Conservation (phyloP, 2,888 invertebrate genomes). For the Amorpha juglandis region DNA sequence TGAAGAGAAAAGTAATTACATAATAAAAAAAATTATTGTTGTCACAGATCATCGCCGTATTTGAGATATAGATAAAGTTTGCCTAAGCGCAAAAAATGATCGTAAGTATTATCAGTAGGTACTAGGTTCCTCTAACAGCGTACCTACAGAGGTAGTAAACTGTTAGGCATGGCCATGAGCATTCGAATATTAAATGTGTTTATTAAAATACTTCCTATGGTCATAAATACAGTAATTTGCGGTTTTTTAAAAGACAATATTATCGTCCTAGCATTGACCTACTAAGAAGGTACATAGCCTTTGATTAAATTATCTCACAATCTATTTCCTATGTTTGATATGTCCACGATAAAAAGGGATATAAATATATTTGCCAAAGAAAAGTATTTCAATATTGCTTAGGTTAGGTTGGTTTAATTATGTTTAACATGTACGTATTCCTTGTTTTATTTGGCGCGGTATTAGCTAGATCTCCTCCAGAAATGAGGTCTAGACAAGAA, state of each 20-base stretch:
- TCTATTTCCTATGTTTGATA: neutral
- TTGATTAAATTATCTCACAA: conserved; percentile 1
- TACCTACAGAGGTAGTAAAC: too few species aligned
- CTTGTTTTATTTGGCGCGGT: conserved; percentile 1
- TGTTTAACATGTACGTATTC: neutral
- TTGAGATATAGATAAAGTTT: too few species aligned
- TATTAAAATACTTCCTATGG: neutral
- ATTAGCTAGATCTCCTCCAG: neutral
- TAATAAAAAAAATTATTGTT: too few species aligned
- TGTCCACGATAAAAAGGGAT: neutral
- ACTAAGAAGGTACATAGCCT: too few species aligned
- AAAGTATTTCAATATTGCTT: neutral
- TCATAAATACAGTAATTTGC: neutral
- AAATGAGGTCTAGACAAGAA: neutral
- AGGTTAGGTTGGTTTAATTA: neutral
- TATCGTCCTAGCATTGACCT: conserved; percentile 15
- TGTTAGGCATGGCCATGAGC: too few species aligned
- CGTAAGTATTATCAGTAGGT: too few species aligned
- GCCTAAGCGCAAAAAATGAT: too few species aligned
- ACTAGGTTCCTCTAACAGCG: too few species aligned
- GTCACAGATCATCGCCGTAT: too few species aligned
- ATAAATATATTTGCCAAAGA: neutral
- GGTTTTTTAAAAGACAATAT: neutral
- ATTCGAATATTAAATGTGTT: neutral
- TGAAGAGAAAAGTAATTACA: too few species aligned